Conservation (phyloP, 2,797 vertebrate species). For the Anisognathus igniventris region DNA sequence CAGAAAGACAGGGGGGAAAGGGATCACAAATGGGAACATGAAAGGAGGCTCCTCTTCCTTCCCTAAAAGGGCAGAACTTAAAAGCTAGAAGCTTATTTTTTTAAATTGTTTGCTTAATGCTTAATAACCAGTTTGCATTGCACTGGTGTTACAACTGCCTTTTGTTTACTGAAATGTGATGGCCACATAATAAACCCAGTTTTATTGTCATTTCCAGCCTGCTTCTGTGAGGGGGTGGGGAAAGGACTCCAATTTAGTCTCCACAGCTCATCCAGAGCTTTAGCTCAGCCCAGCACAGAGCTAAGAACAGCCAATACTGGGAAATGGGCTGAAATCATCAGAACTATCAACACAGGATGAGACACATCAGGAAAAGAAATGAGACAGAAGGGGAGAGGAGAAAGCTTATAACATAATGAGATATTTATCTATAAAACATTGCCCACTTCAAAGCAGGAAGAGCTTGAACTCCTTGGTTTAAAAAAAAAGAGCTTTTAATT, state of each 20-base stretch:
- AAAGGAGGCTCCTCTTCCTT: not conserved
- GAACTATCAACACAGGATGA: not conserved
- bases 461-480: not conserved
- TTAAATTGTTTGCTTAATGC: not conserved
- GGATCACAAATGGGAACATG: not conserved
- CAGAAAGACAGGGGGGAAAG: not conserved
- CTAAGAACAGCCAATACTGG: not conserved
- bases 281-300: not conserved
- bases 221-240: not conserved
- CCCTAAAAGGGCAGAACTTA: not conserved
- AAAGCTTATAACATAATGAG: constrained; percentile 37
- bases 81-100: not conserved
- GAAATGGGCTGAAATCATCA: not conserved
- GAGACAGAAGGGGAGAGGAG: constrained; percentile 18
- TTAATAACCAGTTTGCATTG: constrained; percentile 12
- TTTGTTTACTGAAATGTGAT: constrained; percentile 36
- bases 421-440: constrained; percentile 46
- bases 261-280: not conserved
- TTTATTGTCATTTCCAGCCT: constrained; percentile 20
- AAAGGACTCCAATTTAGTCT: not conserved
- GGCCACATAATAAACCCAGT: constrained; percentile 16
- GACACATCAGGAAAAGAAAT: not conserved
- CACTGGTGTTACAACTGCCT: not conserved
- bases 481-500: constrained; percentile 22
- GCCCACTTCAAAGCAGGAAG: constrained; percentile 55